Evolutionary conservation across 2,113 vertebrate genomes (phyloP), one percentile per base, ranked within the genome.

Genomic region (Puntigrus tetrazona): DNA sequence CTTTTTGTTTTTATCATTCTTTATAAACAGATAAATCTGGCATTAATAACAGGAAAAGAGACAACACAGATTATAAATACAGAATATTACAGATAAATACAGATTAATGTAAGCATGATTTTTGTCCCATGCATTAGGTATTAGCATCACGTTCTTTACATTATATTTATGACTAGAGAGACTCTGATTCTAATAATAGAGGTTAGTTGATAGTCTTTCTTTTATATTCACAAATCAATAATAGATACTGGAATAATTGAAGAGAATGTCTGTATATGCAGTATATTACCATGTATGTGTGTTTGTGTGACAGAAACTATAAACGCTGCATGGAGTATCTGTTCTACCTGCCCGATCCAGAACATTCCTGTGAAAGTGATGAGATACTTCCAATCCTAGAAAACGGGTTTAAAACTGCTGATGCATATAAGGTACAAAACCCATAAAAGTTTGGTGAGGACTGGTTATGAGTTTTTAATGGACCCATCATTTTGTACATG

Each of bases 301-400:
- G 13, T 67, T 38, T 65, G 78, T 78, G 61, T 85, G 88, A 10
- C 78, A 96, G 95, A 84, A 94, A 90, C 88, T 93, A 93, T 88
- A 95, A 86, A 86, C 93, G 92, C 79, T 92, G 90, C 86, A 85
- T 95, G 85, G 95, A 97, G 72, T 95, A 94, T 88, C 94, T 97
- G 73, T 96, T 96, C 92, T 95, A 96, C 65, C 52, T 93, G 8
- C 86, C 92, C 78, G 94, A 95, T 86, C 92, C 94, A 76, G 91
- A 95, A 87, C 78, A 86, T 81, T 78, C 86, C 27, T 75, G 88
- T 75, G 93, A 94, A 85, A 93, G 92, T 86, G 93, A 94, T 45
- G 93, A 96, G 25, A 90, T 96, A 75, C 87, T 96, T 3, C 82
- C 91, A 47, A 93, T 96, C 84, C 82, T 95, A 76, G 95, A 96